Base-by-base conservation (phyloP, 2,888 invertebrate genomes). In the Empis stercorea region DNA sequence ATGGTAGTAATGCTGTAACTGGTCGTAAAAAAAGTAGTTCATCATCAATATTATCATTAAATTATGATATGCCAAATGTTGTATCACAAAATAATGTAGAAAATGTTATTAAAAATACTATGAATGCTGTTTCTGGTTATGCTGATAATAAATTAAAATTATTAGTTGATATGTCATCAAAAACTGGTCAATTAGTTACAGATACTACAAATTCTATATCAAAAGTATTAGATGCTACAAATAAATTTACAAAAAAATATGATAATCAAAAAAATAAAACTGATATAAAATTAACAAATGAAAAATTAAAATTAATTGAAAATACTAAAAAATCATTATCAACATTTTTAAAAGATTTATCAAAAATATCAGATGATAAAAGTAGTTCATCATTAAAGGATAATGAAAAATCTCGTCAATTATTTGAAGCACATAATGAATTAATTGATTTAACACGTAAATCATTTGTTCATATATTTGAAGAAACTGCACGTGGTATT, bases 221-320 rank as follows among this genome's bases (percentile, higher is more conserved):
- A 4, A 45, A 40, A 27, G 43, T 48, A 4, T n/a, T 48, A 10
- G 38, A 38, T 4, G 45, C 45, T 9, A 30, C 45, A 9, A 23
- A 30, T 7, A 43, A 45, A 20, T 48, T 48, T 40, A 16, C 43
- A 10, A 23, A 43, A 5, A 39, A 37, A n/a, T 10, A 45, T 14
- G 48, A 45, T 16, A 39, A 45, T 13, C 20, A 43, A n/a, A 39
- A 43, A 16, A 39, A 43, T 5, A 30, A 48, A 13, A 46, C 46
- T 11, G 45, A 45, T 10, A 16, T 16, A 11, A 34, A 14, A 17
- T 4, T 48, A 4, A 32, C 43, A 6, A 32, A 43, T 11, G 45
- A 48, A 17, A 45, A 48, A 34, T 30, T 48, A 13, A 48, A 46
- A 40, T 43, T 48, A 2, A 23, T 48, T 27, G 45, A 48, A 40